phyloP scores from a whole-genome alignment of 2,888 invertebrate genomes.

The Dysmachus trigonus region DNA sequence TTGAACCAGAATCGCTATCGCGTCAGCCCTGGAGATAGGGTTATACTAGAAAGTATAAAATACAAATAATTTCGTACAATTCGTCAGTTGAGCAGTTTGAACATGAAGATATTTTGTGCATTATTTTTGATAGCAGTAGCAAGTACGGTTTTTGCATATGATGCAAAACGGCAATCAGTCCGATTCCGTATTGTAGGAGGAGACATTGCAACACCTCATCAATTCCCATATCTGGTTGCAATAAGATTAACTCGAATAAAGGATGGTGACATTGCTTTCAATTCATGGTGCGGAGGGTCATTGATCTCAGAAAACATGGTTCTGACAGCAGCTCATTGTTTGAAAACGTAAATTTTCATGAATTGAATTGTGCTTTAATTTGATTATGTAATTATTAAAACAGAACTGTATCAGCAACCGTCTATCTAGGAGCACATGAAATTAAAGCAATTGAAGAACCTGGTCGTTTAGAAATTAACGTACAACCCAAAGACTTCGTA shows the following conservation, averaged over 20 bases:
- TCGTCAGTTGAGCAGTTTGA: not conserved
- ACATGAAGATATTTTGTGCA: not conserved
- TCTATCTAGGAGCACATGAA: conserved; percentile 27
- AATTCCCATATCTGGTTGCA: conserved; percentile 39
- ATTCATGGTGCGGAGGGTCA: conserved; percentile 45
- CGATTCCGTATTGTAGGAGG: conserved; percentile 24
- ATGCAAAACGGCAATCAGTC: not conserved
- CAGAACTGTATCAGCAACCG: conserved; percentile 10
- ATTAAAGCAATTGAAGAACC: conserved; percentile 6
- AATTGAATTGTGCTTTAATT: not conserved
- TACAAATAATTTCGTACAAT: not conserved
- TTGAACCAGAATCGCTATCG: not conserved
- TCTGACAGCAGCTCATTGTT: conserved; percentile 46
- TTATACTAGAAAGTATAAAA: not conserved
- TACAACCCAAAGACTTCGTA: conserved; percentile 51
- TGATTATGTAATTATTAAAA: not conserved
- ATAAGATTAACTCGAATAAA: not conserved
- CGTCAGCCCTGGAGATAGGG: not conserved
- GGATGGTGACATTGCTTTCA: not conserved
- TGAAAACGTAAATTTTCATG: not conserved
- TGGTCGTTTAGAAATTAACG: conserved; percentile 14
- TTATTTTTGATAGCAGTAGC: not conserved
- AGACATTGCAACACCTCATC: conserved; percentile 11
- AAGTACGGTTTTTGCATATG: not conserved
- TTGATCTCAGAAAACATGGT: conserved; percentile 31